A percentile compares a stretch with the other conserved stretches of the same genome.
phyloP scores from a whole-genome alignment of 2,113 vertebrate genomes.

The Alces alces region DNA sequence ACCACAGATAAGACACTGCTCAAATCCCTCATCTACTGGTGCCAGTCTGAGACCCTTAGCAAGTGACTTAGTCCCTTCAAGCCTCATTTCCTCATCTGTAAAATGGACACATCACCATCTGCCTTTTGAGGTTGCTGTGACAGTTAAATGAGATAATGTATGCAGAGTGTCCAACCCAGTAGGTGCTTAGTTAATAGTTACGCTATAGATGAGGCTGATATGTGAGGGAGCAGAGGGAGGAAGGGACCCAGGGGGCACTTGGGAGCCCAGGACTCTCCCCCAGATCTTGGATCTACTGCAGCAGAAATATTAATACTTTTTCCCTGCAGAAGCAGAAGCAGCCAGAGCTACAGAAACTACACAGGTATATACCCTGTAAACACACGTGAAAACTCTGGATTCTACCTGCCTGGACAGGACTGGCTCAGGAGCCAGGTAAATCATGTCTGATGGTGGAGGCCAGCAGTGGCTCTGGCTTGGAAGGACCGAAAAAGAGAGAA shows the following conservation, averaged over 20 bases:
- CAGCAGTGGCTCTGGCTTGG: not conserved
- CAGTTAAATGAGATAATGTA: not conserved
- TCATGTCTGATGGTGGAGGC: not conserved
- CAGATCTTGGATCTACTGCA: not conserved
- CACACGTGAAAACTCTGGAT: not conserved
- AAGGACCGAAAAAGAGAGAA: not conserved
- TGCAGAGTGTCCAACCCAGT: not conserved
- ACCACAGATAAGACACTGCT: not conserved
- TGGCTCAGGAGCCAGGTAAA: not conserved
- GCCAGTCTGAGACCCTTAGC: not conserved
- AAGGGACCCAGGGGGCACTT: not conserved
- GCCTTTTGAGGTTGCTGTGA: not conserved
- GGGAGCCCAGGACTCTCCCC: not conserved
- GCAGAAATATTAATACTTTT: not conserved
- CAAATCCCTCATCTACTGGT: not conserved
- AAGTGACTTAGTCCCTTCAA: not conserved
- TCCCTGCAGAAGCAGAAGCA: not conserved
- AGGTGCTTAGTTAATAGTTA: not conserved
- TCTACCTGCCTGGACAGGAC: not conserved
- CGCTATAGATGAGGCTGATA: not conserved
- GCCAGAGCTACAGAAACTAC: not conserved
- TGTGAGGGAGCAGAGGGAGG: not conserved
- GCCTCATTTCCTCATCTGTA: not conserved
- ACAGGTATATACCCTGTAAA: not conserved
- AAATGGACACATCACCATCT: not conserved